Conservation (phyloP, 2,888 invertebrate species). For the Nymphalis c-album region DNA sequence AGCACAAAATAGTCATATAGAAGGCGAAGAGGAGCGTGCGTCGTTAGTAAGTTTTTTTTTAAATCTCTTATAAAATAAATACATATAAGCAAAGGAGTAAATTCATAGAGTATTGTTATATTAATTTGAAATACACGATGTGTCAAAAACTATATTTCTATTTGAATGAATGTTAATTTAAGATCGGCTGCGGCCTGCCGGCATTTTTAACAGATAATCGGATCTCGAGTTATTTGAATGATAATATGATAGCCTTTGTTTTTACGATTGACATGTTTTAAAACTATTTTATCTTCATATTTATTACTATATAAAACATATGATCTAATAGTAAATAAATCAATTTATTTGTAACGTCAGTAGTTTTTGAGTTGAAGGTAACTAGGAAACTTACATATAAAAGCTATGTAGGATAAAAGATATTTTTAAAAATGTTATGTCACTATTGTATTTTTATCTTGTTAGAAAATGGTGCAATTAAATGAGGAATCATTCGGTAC, state of each 20-base stretch:
- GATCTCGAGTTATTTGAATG: neutral
- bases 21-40: slow-evolving; percentile 3
- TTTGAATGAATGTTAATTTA: neutral
- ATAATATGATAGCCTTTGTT: slow-evolving; percentile 3
- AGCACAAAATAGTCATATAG: slow-evolving; percentile 14
- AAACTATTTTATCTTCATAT: neutral
- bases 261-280: neutral
- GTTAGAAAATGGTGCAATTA: slow-evolving; percentile 57
- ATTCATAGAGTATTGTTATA: neutral
- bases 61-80: neutral
- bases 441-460: neutral
- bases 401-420: no score
- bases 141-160: neutral
- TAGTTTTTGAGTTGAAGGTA: no score
- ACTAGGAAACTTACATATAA: no score
- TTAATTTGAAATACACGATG: no score
- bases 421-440: neutral
- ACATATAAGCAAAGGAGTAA: neutral
- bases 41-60: slow-evolving; percentile 1
- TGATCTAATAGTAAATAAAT: neutral
- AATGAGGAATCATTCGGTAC: slow-evolving; percentile 57
- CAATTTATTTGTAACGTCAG: no score
- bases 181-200: slow-evolving; percentile 3
- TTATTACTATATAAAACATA: neutral
- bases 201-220: slow-evolving; percentile 1